Evolutionary conservation across 2,888 invertebrate genomes (phyloP).

Genomic region (Lymantria dispar): DNA sequence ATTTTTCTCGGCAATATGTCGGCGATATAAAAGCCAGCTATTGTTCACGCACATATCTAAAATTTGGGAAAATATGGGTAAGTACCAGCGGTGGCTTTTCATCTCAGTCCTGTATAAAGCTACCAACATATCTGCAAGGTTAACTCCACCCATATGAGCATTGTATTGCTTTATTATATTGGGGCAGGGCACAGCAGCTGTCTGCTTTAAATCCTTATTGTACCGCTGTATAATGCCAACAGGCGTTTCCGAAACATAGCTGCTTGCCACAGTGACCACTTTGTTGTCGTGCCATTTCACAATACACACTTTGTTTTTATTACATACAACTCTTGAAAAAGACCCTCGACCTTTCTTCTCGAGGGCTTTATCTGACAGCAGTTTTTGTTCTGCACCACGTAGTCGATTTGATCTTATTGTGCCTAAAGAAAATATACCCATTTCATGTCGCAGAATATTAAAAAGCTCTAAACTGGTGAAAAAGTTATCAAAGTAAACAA

Average conservation of each 20-base stretch:
- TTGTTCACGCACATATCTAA: too few relatives aligned
- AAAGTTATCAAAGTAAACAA: too few relatives aligned
- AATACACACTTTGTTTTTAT: constrained; percentile 17
- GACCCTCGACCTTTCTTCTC: neutral
- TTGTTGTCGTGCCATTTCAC: too few relatives aligned
- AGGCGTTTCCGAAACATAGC: too few relatives aligned
- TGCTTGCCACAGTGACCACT: too few relatives aligned
- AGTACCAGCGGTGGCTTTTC: constrained; percentile 15
- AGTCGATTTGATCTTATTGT: constrained; percentile 11
- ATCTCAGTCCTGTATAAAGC: too few relatives aligned
- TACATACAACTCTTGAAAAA: constrained; percentile 10
- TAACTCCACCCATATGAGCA: too few relatives aligned
- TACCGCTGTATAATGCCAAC: too few relatives aligned
- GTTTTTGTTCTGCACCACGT: constrained; percentile 5
- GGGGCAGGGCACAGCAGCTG: too few relatives aligned
- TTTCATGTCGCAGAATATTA: constrained; percentile 1
- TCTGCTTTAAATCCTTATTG: too few relatives aligned
- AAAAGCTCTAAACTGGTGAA: constrained; percentile 9
- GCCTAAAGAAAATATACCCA: constrained; percentile 7
- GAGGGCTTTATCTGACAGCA: constrained; percentile 4
- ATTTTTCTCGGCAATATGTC: neutral
- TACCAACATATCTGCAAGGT: too few relatives aligned
- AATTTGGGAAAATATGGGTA: constrained; percentile 13
- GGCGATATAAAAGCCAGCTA: constrained; percentile 10
- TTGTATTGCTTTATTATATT: constrained; percentile 22